phyloP scores from a whole-genome alignment of 1,140 invertebrate genomes.

The Chelonus insularis region DNA sequence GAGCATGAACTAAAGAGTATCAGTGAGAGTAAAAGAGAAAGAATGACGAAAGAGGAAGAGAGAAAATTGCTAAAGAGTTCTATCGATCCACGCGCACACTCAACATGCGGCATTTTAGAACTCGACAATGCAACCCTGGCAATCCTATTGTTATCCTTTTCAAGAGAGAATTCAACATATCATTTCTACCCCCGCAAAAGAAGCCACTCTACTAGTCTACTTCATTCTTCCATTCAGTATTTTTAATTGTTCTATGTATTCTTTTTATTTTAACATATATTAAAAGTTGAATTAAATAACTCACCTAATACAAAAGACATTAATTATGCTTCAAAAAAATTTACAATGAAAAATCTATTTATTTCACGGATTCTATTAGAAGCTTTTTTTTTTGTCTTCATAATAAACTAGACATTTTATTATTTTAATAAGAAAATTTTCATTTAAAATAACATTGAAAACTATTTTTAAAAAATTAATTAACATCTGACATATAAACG shows the following conservation, averaged over 20 bases:
- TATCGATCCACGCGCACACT: constrained; percentile 31
- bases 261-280: neutral
- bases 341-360: too few relatives aligned
- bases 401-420: too few relatives aligned
- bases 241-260: neutral
- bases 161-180: constrained; percentile 1
- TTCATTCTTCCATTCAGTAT: neutral
- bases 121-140: constrained; percentile 33
- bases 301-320: too few relatives aligned
- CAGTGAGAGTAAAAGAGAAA: neutral
- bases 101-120: constrained; percentile 36
- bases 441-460: too few relatives aligned
- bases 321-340: too few relatives aligned
- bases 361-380: too few relatives aligned
- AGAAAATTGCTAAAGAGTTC: neutral
- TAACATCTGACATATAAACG: too few relatives aligned
- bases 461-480: too few relatives aligned
- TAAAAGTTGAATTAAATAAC: too few relatives aligned
- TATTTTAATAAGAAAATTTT: too few relatives aligned
- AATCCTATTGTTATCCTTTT: constrained; percentile 18
- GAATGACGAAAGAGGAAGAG: neutral
- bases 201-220: constrained; percentile 3
- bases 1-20: neutral
- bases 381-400: too few relatives aligned
- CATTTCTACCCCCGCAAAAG: constrained; percentile 12